phyloP scores from a whole-genome alignment of 1,140 invertebrate genomes.

The Caenorhabditis tropicalis region DNA sequence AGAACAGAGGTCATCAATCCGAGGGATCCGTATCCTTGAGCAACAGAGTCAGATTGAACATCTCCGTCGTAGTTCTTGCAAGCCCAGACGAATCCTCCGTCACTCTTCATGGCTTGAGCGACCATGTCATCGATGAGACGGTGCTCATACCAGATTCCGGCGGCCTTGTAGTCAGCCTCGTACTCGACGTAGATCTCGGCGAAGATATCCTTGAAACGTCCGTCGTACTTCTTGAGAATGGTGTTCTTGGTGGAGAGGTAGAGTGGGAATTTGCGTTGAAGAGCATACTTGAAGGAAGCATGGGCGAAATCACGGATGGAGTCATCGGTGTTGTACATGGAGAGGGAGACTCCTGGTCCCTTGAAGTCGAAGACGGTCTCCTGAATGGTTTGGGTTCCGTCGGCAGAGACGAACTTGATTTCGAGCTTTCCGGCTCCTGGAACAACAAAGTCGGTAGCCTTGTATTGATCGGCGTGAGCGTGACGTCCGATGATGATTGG shows the following conservation, averaged over 20 bases:
- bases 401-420: constrained; percentile 80
- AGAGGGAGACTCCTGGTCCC: constrained; percentile 85
- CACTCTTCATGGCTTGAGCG: constrained; percentile 95
- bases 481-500: constrained; percentile 97
- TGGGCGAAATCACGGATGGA: constrained; percentile 89
- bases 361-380: constrained; percentile 77
- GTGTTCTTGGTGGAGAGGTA: constrained; percentile 95
- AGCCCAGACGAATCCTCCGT: constrained; percentile 98
- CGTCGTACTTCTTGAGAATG: constrained; percentile 96
- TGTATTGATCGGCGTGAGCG: constrained; percentile 92
- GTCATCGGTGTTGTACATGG: constrained; percentile 94
- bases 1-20: constrained; percentile 94
- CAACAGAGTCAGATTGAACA: constrained; percentile 95
- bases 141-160: constrained; percentile 94
- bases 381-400: constrained; percentile 42
- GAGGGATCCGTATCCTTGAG: constrained; percentile 85
- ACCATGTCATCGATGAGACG: constrained; percentile 98
- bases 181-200: constrained; percentile 94
- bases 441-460: constrained; percentile 91
- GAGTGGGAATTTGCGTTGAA: constrained; percentile 84
- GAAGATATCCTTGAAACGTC: constrained; percentile 98
- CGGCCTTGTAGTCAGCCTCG: constrained; percentile 83
- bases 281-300: constrained; percentile 88
- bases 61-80: constrained; percentile 98
- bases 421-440: constrained; percentile 87